Evolutionary conservation across 2,797 vertebrate species (phyloP), one percentile per base, ranked within the genome.

Genomic region (Staurois parvus): DNA sequence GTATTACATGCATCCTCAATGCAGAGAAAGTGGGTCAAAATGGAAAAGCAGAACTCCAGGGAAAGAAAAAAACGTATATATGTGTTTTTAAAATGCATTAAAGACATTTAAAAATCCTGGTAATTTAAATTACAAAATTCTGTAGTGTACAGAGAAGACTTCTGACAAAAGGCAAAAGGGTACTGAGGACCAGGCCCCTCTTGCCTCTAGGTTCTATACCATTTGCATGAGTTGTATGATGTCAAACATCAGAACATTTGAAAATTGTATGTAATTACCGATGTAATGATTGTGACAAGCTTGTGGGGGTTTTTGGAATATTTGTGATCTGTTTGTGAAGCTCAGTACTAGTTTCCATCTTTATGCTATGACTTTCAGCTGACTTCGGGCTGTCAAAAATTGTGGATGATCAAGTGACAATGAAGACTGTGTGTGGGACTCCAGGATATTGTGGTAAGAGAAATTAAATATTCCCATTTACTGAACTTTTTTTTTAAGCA

Each of bases 331-430:
- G 48, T 13, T 21, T 56, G 0, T 45, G 37, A 9, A 37, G 37
- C 37, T 19, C 19, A 56, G 21, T 24, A 59, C 19, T 4, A 4
- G 21, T 7, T 59, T 59, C 21, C 52, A 21, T 59, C n/a, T 59
- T 59, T 59, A 17, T 52, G 13, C 48, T 52, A 17, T 52, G 17
- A 21, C 87, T 92, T 87, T 90, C 87, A 97, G 96, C 96, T 90
- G 96, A 97, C 88, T 97, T 97, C 88, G 96, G 96, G 83, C 94
- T 97, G 88, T 97, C 96, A 66, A 97, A 97, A 92, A 96, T 97
- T 80, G 94, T 96, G 84, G 96, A 96, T 88, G 95, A 96, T 76
- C 95, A 96, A 84, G 95, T 96, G 85, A 96, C 96, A 78, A 97
- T 97, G 96, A 97, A 95, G 93, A 97, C 96, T 37, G 93, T 97